These are phyloP conservation scores for Bovichtus diacanthus DNA, from an alignment of 2,797 vertebrate genomes.

Conservation along the genomic window DNA sequence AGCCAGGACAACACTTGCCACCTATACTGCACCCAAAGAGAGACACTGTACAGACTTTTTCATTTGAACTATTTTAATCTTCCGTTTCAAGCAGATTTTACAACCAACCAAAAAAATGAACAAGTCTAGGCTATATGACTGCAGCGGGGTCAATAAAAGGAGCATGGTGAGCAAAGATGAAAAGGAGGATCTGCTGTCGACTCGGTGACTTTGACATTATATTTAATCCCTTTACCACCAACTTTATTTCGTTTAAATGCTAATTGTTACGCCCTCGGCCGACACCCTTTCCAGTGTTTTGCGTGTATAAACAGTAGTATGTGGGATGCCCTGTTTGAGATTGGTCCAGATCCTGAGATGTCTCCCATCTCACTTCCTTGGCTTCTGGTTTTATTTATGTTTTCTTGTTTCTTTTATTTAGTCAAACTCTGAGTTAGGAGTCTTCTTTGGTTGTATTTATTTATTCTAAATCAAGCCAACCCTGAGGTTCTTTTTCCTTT, in stretches of 20 bases:
- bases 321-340: neutral
- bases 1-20: constrained; percentile 59
- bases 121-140: neutral
- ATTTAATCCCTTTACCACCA: constrained; percentile 21
- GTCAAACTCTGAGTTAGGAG: neutral
- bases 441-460: neutral
- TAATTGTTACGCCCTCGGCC: neutral
- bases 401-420: neutral
- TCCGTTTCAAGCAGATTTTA: constrained; percentile 31
- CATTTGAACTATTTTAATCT: constrained; percentile 32
- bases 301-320: neutral
- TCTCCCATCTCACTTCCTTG: neutral
- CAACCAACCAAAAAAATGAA: constrained; percentile 13
- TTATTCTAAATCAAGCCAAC: neutral
- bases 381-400: neutral
- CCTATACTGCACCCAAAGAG: constrained; percentile 41
- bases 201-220: constrained; percentile 27
- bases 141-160: constrained; percentile 33
- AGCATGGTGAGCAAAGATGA: constrained; percentile 31
- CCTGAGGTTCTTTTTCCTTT: neutral
- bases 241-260: constrained; percentile 18
- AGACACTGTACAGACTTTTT: constrained; percentile 6
- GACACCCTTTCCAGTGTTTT: neutral
- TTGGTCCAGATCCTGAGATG: neutral
- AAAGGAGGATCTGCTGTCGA: constrained; percentile 37